A percentile compares a stretch with the other conserved stretches of the same genome.
Evolutionary conservation across 2,797 vertebrate genomes (phyloP).

Genomic region (Graptemys geographica): DNA sequence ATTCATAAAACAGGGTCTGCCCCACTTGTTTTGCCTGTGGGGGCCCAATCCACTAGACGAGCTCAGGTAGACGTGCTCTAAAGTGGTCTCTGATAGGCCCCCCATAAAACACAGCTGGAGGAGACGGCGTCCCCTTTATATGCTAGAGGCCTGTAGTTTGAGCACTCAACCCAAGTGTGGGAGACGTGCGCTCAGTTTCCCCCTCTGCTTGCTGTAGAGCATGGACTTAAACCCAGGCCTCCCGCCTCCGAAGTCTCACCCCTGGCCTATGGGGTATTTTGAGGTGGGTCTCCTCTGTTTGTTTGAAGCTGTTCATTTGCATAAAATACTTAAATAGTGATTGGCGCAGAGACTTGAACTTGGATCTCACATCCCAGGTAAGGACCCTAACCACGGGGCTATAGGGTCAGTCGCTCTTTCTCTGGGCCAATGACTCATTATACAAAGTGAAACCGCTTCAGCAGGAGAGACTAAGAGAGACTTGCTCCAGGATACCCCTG

Average conservation of each 20-base stretch:
- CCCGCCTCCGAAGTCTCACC: background rate
- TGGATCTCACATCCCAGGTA: background rate
- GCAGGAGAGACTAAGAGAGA: background rate
- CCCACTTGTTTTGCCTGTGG: background rate
- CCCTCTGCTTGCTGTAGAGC: background rate
- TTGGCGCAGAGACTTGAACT: background rate
- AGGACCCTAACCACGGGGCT: background rate
- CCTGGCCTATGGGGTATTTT: background rate
- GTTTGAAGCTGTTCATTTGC: background rate
- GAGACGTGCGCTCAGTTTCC: background rate
- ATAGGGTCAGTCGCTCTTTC: background rate
- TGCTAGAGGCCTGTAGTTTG: background rate
- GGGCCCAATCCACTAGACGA: background rate
- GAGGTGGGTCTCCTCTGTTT: background rate
- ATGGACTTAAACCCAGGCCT: background rate
- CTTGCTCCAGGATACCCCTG: background rate
- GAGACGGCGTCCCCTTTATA: background rate
- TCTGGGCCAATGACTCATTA: background rate
- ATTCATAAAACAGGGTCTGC: background rate
- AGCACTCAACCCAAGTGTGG: background rate
- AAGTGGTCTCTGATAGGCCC: background rate
- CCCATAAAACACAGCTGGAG: background rate
- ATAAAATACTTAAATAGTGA: background rate
- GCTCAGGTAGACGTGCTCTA: background rate
- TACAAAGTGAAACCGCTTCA: background rate